Percentiles rank a stretch among this genome's conserved stretches.
Evolutionary conservation across 1,140 invertebrate genomes (phyloP).

Genomic region (Helicoverpa armigera): DNA sequence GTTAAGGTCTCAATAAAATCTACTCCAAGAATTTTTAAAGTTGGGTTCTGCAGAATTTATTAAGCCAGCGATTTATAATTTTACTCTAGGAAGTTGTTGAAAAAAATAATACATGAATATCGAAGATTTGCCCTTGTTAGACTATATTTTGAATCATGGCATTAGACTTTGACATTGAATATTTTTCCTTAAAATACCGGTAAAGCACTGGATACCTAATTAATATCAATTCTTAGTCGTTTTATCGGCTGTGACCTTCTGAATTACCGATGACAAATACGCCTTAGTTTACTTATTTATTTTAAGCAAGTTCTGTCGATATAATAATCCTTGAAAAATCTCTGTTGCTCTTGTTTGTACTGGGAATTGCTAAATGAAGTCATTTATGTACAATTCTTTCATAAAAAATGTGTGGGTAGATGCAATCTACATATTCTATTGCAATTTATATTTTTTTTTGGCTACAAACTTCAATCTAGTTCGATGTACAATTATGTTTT

Average conservation of each 20-base stretch:
- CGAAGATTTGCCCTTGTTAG: no score
- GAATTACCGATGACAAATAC: not conserved
- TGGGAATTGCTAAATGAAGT: constrained; percentile 24
- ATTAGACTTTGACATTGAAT: not conserved
- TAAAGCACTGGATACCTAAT: constrained; percentile 15
- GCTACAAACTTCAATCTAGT: no score
- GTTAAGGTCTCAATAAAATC: no score
- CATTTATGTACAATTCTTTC: not conserved
- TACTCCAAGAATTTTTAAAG: no score
- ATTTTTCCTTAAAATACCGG: constrained; percentile 11
- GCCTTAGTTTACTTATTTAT: not conserved
- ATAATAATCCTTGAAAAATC: not conserved
- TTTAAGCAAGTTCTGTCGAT: not conserved
- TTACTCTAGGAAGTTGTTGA: no score
- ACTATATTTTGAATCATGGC: not conserved
- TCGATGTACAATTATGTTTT: no score
- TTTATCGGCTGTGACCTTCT: not conserved
- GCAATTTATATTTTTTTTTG: no score
- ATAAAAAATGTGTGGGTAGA: no score
- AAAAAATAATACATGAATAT: no score
- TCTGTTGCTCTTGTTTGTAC: no score
- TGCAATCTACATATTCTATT: not conserved
- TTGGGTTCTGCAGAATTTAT: no score
- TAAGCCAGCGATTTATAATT: no score
- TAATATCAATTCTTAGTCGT: not conserved